Evolutionary conservation across 2,113 vertebrate species (phyloP).

Genomic region (Triplophysa dalaica): DNA sequence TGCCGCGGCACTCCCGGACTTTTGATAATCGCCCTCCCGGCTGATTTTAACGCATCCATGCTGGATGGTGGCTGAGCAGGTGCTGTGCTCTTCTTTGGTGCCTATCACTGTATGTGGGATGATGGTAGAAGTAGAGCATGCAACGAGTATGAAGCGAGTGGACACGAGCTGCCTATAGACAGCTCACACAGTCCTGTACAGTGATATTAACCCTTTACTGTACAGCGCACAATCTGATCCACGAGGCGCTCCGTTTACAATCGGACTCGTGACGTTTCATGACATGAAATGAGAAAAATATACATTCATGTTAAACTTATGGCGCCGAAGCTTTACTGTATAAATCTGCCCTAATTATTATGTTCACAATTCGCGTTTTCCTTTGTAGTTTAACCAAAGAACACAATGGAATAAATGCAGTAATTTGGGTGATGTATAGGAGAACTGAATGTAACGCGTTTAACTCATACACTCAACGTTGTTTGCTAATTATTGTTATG

Average conservation of each 20-base stretch:
- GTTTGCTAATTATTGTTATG: too few species aligned
- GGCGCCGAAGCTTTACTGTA: neutral
- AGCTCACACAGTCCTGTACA: slow-evolving; percentile 14
- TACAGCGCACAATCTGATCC: neutral
- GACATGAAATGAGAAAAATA: neutral
- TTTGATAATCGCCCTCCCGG: slow-evolving; percentile 84
- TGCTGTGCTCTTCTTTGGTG: slow-evolving; percentile 43
- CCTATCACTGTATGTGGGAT: neutral
- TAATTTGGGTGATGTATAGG: too few species aligned
- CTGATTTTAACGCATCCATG: slow-evolving; percentile 85
- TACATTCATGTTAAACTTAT: slow-evolving; percentile 14
- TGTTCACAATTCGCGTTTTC: neutral
- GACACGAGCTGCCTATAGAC: slow-evolving; percentile 16
- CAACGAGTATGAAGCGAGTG: slow-evolving; percentile 17
- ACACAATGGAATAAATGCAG: neutral
- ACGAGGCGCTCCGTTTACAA: neutral
- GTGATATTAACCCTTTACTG: slow-evolving; percentile 47
- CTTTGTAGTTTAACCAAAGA: neutral
- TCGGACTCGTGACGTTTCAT: neutral
- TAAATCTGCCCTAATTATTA: neutral
- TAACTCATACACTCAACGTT: too few species aligned
- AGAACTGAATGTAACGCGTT: neutral
- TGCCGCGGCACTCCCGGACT: slow-evolving; percentile 83
- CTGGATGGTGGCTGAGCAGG: slow-evolving; percentile 61
- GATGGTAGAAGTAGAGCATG: slow-evolving; percentile 25